A percentile compares a stretch with the other conserved stretches of the same genome.
Evolutionary conservation across 2,888 invertebrate species (phyloP).

Genomic region (Orthosia gracilis): DNA sequence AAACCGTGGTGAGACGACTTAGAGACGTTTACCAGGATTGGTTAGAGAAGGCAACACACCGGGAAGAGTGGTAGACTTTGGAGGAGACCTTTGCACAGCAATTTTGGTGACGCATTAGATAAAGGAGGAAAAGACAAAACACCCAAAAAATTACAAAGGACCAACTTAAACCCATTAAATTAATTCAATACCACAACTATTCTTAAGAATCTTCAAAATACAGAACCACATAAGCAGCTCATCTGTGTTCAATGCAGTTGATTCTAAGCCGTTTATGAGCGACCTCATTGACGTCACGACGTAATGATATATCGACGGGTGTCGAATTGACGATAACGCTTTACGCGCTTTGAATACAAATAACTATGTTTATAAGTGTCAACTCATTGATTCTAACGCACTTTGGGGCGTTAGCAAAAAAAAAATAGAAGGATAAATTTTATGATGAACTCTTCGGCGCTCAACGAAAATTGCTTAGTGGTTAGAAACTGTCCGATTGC

Average conservation of each 20-base stretch:
- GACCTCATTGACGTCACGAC: constrained; percentile 56
- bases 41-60: no score
- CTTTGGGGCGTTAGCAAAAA: constrained; percentile 7
- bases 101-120: neutral
- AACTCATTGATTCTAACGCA: constrained; percentile 33
- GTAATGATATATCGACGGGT: constrained; percentile 53
- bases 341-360: constrained; percentile 53
- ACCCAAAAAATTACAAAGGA: constrained; percentile 7
- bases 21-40: no score
- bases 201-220: constrained; percentile 21
- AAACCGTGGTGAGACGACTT: no score
- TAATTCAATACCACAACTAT: constrained; percentile 45
- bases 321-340: constrained; percentile 62
- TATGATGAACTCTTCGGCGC: neutral
- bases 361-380: constrained; percentile 44
- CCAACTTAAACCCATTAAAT: constrained; percentile 33
- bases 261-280: constrained; percentile 46
- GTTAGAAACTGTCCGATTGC: no score
- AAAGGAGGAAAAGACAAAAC: constrained; percentile 19
- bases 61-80: no score
- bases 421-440: neutral
- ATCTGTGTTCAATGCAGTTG: constrained; percentile 56
- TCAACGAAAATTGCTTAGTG: neutral
- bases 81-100: no score
- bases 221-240: constrained; percentile 46